Evolutionary conservation across 2,113 vertebrate genomes (phyloP), one percentile per base, ranked within the genome.

Genomic region (Anas platyrhynchos): DNA sequence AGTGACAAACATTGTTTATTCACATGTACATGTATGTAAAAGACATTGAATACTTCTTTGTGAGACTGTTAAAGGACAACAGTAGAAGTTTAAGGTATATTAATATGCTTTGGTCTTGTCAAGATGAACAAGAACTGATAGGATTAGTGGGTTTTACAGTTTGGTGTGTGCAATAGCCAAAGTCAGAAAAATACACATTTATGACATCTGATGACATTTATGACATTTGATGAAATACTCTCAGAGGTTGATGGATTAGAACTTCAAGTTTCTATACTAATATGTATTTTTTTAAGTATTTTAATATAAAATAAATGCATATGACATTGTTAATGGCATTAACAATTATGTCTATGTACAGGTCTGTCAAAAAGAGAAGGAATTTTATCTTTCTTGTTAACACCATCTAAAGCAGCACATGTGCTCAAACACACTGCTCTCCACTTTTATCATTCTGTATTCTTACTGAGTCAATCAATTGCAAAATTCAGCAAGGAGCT

Each of bases 401-500:
- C 46, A 46, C 48, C 27, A 63, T 58, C 32, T 79, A 29, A 92
- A 94, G 43, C 3, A 88, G 48, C 29, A 68, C 2, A 4, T 50
- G 14, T 7, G 56, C 22, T 36, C 38, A 88, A 90, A 81, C 50
- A 5, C 9, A 43, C 3, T 71, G 82, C 22, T 36, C 38, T 85
- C 52, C 16, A 26, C 86, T 94, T 93, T 86, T 32, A 56, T 76
- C 26, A 31, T 17, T 55, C 36, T 56, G 4, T 59, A 52, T 91
- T 92, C 52, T 68, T 54, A 41, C 27, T 32, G 56, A 91, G 52
- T 48, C 13, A 78, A 75, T 6, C 5, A 52, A 32, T 27, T 54
- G 31, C 21, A 81, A 92, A 90, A 94, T 71, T 81, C 59, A 88
- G 36, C 52, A 83, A 86, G 63, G 21, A 83, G 27, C n/a, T 67